Evolutionary conservation across 2,113 vertebrate species (phyloP), one percentile per base, ranked within the genome.

Genomic region (Diphyllodes magnificus): DNA sequence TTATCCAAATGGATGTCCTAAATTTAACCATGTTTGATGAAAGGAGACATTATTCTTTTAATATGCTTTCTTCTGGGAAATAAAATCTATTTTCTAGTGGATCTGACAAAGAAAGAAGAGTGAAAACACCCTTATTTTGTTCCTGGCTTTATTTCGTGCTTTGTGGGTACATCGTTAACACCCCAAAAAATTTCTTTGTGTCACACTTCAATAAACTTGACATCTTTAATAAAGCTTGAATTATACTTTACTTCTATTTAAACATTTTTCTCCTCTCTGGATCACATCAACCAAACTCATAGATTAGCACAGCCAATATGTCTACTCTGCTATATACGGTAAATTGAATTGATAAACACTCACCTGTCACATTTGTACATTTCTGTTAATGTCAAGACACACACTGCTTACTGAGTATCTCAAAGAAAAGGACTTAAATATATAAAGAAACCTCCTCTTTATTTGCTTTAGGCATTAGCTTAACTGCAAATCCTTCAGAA

Each of bases 171-270:
- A 65, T 2, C 0, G 0, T 73, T 44, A 54, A 75, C 44, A 84
- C 11, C 17, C n/a, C 3, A 51, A 64, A 95, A 95, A 64, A 54
- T 15, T 82, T 94, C 39, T 61, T 63, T 82, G 57, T 69, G 37
- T 70, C 73, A 69, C 37, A 56, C 42, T 87, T 94, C 44, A 95
- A 71, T 83, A 60, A 91, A 70, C 15, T 31, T 75, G 64, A 65
- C 75, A 87, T 59, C 25, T 91, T 33, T 80, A 91, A 89, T 88
- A 84, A 91, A 90, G 66, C 14, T 70, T 65, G 82, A 53, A 33
- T 82, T 75, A 68, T 45, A 72, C 37, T 88, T 92, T 49, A 59
- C n/a, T 92, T 87, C 64, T 75, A 59, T 66, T 85, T 84, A 77
- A 91, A 81, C 11, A 54, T 54, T 86, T 47, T 75, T 59, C 59